A percentile compares a stretch with the other conserved stretches of the same genome.
phyloP scores from a whole-genome alignment of 2,888 invertebrate genomes.

The Cephus spinipes region DNA sequence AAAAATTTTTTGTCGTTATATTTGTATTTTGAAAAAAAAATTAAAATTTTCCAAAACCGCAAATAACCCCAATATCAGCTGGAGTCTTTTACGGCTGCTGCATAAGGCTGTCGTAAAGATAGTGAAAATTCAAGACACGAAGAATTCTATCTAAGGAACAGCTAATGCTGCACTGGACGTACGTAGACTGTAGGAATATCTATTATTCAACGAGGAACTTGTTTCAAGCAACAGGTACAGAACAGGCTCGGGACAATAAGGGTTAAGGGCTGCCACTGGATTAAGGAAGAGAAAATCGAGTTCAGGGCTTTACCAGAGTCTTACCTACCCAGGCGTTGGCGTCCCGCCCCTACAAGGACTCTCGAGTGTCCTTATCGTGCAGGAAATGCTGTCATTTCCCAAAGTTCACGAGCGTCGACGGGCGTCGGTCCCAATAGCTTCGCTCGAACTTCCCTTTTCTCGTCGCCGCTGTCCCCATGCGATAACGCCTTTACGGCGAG shows the following conservation, averaged over 20 bases:
- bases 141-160: neutral
- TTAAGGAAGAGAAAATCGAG: slow-evolving; percentile 32
- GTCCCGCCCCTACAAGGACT: slow-evolving; percentile 7
- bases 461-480: neutral
- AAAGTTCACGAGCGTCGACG: neutral
- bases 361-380: neutral
- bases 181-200: slow-evolving; percentile 40
- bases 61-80: neutral
- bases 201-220: slow-evolving; percentile 59
- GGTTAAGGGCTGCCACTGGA: slow-evolving; percentile 57
- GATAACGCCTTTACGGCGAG: neutral
- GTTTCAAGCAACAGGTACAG: slow-evolving; percentile 61
- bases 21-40: too few relatives aligned
- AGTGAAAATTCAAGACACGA: neutral
- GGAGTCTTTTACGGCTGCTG: neutral
- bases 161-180: neutral
- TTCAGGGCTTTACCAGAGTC: neutral
- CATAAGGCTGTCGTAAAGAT: neutral
- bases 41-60: neutral
- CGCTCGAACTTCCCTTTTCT: neutral
- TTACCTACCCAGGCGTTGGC: slow-evolving; percentile 18
- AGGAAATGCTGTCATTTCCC: neutral
- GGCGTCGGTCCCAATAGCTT: neutral
- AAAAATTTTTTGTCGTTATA: too few relatives aligned
- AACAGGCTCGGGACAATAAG: slow-evolving; percentile 39